Base-by-base conservation (phyloP, 2,888 invertebrate species). In the Halocaridina rubra region DNA sequence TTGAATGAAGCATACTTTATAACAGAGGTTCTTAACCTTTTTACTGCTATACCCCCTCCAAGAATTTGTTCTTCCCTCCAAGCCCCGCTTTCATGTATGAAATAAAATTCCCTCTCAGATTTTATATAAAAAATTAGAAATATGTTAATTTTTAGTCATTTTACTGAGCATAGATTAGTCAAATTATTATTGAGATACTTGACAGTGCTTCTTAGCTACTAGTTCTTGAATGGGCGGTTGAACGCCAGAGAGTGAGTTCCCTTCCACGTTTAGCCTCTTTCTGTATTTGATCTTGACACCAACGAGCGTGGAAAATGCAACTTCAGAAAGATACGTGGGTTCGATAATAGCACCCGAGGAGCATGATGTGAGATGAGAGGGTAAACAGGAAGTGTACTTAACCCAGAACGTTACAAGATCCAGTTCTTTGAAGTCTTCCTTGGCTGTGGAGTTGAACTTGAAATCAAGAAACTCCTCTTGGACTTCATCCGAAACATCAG, bases 361-460 rank as follows among this genome's bases (percentile, higher is more conserved):
- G 80, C 72, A 7, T 24, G 71, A 46, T 53, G 53, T 30, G 3
- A 71, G 72, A 53, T 53, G 30, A 71, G 69, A 46, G 80, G 81
- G 75, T 80, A 71, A 75, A 74, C 74, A 74, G 33, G 61, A 24
- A 74, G 39, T n/a, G 29, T 61, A 81, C 57, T 81, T 74, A 24
- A 74, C 61, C 64, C 74, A 81, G 53, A 74, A 74, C 69, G 10
- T 53, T 71, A 46, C 1, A n/a, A 81, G 16, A 69, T 67, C 57
- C 22, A 76, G 57, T 30, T 46, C 33, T 61, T 59, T 46, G 64
- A 84, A 84, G 53, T 84, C 84, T 30, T 84, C 84, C 30, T 84
- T 57, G 30, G 72, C 74, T 78, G 72, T 27, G 22, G 59, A 78
- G 22, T 61, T 82, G 82, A 82, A 82, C 71, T 82, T 81, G 30